phyloP scores from a whole-genome alignment of 2,888 invertebrate species.

The Frankliniella fusca region DNA sequence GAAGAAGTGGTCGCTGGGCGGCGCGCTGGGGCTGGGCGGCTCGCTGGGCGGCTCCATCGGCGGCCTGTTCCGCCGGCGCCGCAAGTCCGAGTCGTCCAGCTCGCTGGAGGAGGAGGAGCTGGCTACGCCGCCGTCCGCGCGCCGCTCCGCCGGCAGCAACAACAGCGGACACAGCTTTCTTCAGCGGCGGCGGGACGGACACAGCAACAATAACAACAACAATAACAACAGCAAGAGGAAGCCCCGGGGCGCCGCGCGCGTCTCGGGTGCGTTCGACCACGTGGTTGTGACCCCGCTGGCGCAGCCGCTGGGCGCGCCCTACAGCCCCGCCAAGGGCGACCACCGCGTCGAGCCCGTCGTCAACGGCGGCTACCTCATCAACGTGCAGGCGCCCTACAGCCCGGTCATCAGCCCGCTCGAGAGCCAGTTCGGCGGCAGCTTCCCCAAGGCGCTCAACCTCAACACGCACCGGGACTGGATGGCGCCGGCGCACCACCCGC shows the following conservation, averaged over 20 bases:
- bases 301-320: slow-evolving; percentile 41
- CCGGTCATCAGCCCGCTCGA: not conserved
- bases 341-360: slow-evolving; percentile 6
- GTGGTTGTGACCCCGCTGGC: slow-evolving; percentile 54
- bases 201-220: not conserved
- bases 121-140: not conserved
- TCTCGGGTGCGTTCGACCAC: slow-evolving; percentile 55
- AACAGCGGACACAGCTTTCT: not conserved
- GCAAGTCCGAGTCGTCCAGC: slow-evolving; percentile 6
- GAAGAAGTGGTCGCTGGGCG: slow-evolving; percentile 77
- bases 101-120: slow-evolving; percentile 19
- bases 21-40: slow-evolving; percentile 66
- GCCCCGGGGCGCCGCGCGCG: not conserved
- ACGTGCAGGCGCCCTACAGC: not conserved
- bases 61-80: slow-evolving; percentile 54
- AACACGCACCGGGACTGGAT: slow-evolving; percentile 1
- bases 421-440: slow-evolving; percentile 9
- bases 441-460: slow-evolving; percentile 12
- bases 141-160: not conserved
- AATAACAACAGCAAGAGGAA: not conserved
- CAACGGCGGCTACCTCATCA: not conserved
- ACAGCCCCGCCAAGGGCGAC: not conserved
- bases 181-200: not conserved
- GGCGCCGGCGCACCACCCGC: not conserved
- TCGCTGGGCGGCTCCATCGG: slow-evolving; percentile 60